Percentiles rank a stretch among this genome's conserved stretches.
phyloP scores from a whole-genome alignment of 2,888 invertebrate species.

The Lapara coniferarum region DNA sequence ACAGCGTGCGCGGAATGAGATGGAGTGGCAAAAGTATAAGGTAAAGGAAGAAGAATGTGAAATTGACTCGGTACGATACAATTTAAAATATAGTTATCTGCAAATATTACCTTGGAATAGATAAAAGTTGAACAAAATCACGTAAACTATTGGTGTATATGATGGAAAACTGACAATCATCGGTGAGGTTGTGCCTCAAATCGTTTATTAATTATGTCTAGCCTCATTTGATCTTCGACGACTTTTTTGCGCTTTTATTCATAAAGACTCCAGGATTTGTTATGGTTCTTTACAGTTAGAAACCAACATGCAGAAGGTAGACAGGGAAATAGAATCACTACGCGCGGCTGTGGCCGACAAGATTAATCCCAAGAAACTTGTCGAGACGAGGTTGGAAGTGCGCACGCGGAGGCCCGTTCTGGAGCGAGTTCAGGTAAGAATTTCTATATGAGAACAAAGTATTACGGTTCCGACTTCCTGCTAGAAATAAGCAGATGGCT shows the following conservation, averaged over 20 bases:
- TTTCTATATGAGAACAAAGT: neutral
- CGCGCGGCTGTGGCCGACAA: slow-evolving; percentile 90
- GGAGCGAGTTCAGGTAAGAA: slow-evolving; percentile 82
- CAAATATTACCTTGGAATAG: no score
- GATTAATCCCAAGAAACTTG: slow-evolving; percentile 90
- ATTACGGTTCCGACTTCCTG: neutral
- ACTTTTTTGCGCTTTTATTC: no score
- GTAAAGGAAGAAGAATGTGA: slow-evolving; percentile 40
- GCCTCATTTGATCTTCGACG: no score
- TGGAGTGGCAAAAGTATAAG: slow-evolving; percentile 92
- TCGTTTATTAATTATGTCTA: no score
- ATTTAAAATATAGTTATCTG: no score
- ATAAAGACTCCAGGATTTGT: neutral
- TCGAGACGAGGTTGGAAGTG: slow-evolving; percentile 94
- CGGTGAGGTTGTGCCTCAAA: no score
- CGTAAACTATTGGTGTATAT: no score
- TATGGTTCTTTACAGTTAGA: slow-evolving; percentile 80
- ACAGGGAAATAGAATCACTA: slow-evolving; percentile 89
- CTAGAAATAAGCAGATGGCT: no score
- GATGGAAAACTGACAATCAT: no score
- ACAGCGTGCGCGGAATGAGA: slow-evolving; percentile 92
- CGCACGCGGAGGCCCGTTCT: slow-evolving; percentile 90
- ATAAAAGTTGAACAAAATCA: no score
- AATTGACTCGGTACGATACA: no score
- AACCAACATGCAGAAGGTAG: slow-evolving; percentile 90